Conservation (phyloP, 2,113 vertebrate species). For the Hippocampus barbouri region DNA sequence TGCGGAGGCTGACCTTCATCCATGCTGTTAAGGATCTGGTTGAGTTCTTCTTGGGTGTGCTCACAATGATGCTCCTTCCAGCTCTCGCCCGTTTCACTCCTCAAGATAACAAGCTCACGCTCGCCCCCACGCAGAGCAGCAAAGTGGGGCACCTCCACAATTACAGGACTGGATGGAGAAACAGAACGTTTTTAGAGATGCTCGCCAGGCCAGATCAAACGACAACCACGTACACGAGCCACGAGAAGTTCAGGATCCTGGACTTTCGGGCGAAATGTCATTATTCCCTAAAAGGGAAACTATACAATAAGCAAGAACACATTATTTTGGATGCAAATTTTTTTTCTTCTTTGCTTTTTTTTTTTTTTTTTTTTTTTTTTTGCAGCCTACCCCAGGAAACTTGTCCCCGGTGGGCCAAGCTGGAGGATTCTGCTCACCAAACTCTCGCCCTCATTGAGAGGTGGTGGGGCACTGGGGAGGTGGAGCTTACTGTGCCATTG, state of each 20-base stretch:
- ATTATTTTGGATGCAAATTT: constrained; percentile 82
- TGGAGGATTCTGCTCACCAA: constrained; percentile 99
- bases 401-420: constrained; percentile 98
- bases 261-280: too few species aligned
- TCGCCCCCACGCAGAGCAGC: constrained; percentile 92
- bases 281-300: neutral
- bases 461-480: constrained; percentile 96
- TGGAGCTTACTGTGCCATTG: constrained; percentile 97
- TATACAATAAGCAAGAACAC: constrained; percentile 13
- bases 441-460: constrained; percentile 99
- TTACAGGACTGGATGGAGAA: constrained; percentile 81
- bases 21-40: constrained; percentile 95
- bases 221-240: neutral
- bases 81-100: constrained; percentile 93
- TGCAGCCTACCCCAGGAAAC: constrained; percentile 98
- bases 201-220: neutral
- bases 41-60: constrained; percentile 89
- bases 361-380: neutral
- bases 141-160: constrained; percentile 98
- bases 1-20: constrained; percentile 81
- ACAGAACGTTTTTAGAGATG: neutral
- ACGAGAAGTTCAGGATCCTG: too few species aligned
- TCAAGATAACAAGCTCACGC: constrained; percentile 91
- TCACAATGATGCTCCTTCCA: constrained; percentile 99
- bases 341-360: too few species aligned